phyloP scores from a whole-genome alignment of 2,113 vertebrate species.

The Actenoides hombroni region DNA sequence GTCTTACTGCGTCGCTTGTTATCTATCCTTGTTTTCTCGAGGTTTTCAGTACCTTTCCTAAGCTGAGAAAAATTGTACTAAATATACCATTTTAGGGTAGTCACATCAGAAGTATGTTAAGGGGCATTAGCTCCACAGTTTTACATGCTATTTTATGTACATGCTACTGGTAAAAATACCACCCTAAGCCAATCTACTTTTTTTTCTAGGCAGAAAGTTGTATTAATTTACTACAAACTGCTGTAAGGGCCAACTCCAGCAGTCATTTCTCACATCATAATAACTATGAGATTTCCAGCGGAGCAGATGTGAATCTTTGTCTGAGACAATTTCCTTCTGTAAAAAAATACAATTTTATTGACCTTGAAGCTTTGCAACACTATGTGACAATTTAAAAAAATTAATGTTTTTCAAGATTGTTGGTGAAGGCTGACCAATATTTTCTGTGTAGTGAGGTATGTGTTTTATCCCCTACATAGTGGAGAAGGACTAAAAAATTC shows the following conservation, averaged over 20 bases:
- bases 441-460: not conserved
- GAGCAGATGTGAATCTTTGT: not conserved
- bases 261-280: conserved; percentile 15
- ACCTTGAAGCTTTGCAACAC: not conserved
- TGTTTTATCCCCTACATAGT: not conserved
- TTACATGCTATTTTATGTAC: not conserved
- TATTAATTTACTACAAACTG: not conserved
- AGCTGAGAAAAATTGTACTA: not conserved
- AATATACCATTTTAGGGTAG: not conserved
- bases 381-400: not conserved
- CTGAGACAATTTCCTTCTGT: not conserved
- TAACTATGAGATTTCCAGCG: conserved; percentile 30
- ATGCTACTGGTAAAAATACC: not conserved
- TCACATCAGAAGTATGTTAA: not conserved
- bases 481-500: not conserved
- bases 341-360: not conserved
- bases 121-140: not conserved
- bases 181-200: not conserved
- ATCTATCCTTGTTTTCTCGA: not conserved
- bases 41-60: not conserved
- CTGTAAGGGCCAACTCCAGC: not conserved
- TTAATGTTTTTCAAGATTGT: not conserved
- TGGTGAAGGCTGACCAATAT: not conserved
- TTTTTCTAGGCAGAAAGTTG: not conserved
- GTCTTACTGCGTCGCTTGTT: not conserved